A percentile compares a stretch with the other conserved stretches of the same genome.
phyloP scores from a whole-genome alignment of 1,140 invertebrate genomes.

The Drosophila ananassae region DNA sequence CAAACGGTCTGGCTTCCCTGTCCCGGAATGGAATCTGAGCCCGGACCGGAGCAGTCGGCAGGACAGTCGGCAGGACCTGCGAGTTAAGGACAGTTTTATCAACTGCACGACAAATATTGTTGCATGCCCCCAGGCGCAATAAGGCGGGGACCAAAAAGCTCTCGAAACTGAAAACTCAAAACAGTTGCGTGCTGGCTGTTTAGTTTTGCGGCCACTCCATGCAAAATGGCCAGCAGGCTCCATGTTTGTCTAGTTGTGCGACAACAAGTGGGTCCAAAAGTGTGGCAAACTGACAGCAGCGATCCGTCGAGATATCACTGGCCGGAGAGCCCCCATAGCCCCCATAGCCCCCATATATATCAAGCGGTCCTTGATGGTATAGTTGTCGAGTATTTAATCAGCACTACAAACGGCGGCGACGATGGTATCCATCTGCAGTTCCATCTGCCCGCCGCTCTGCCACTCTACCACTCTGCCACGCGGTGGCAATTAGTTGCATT shows the following conservation, averaged over 20 bases:
- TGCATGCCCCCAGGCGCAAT: conserved; percentile 55
- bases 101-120: conserved; percentile 62
- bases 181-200: conserved; percentile 47
- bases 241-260: conserved; percentile 36
- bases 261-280: conserved; percentile 37
- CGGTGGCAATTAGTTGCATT: conserved; percentile 48
- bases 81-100: conserved; percentile 50
- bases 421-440: not conserved
- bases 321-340: conserved; percentile 1
- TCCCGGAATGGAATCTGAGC: conserved; percentile 30
- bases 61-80: conserved; percentile 3
- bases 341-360: conserved; percentile 24
- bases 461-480: not conserved
- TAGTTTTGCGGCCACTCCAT: conserved; percentile 45
- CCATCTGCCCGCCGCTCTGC: not conserved
- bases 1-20: conserved; percentile 11
- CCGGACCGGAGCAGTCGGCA: conserved; percentile 11
- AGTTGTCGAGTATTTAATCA: conserved; percentile 69
- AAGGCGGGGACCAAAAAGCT: conserved; percentile 25
- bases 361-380: conserved; percentile 32
- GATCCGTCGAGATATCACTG: conserved; percentile 23
- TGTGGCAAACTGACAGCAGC: conserved; percentile 19
- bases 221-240: conserved; percentile 30
- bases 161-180: conserved; percentile 27
- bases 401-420: conserved; percentile 33